Conservation (phyloP, 2,113 vertebrate genomes). For the Gobius niger region DNA sequence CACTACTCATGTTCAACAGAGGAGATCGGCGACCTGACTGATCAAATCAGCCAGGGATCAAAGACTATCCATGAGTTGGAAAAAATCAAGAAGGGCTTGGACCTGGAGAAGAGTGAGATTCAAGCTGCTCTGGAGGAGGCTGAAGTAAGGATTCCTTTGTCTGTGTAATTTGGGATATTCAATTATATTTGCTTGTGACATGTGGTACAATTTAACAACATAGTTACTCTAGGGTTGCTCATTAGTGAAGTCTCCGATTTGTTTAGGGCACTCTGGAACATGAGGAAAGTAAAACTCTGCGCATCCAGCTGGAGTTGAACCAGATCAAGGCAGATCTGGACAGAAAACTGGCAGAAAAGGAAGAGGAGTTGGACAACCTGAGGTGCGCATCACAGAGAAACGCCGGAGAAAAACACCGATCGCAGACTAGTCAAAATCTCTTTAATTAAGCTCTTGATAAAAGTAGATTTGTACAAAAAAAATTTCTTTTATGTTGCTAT, state of each 20-base stretch:
- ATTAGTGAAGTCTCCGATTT: not conserved
- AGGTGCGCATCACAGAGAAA: slow-evolving; percentile 71
- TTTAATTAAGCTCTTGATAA: too few species aligned
- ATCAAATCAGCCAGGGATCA: slow-evolving; percentile 86
- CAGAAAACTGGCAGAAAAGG: slow-evolving; percentile 90
- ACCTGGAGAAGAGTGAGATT: slow-evolving; percentile 88
- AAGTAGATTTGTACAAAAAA: too few species aligned
- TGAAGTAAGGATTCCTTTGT: slow-evolving; percentile 76
- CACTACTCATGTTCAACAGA: slow-evolving; percentile 69
- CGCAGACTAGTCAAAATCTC: too few species aligned
- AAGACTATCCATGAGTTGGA: slow-evolving; percentile 94
- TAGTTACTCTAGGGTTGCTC: not conserved
- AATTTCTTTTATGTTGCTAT: too few species aligned
- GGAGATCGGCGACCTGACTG: slow-evolving; percentile 89
- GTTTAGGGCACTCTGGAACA: slow-evolving; percentile 88
- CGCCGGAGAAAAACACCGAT: not conserved
- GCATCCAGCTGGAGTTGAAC: slow-evolving; percentile 90
- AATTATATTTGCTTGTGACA: not conserved
- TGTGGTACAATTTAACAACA: not conserved
- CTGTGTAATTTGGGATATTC: too few species aligned
- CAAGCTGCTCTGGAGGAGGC: slow-evolving; percentile 92
- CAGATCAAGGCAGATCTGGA: slow-evolving; percentile 91
- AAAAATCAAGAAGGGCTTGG: slow-evolving; percentile 89
- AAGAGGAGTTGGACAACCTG: slow-evolving; percentile 88
- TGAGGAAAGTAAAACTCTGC: slow-evolving; percentile 90